Evolutionary conservation across 2,113 vertebrate genomes (phyloP).

Genomic region (Thunnus maccoyii): DNA sequence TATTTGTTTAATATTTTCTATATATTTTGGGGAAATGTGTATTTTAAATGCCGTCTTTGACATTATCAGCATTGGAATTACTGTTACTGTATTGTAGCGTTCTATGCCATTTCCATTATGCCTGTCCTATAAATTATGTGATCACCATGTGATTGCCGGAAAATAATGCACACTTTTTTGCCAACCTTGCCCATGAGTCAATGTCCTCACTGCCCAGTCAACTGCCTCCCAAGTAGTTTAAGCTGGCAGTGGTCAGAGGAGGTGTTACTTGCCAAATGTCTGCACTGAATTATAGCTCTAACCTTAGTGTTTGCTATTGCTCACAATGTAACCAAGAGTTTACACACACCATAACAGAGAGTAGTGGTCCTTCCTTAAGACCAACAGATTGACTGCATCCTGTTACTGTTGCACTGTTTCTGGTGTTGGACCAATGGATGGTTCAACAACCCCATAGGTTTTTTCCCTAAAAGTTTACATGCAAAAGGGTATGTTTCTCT

Average conservation of each 20-base stretch:
- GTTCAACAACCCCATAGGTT: neutral
- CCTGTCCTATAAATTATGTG: neutral
- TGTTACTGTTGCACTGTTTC: neutral
- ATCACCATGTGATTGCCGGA: no score
- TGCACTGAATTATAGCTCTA: neutral
- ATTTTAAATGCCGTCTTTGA: neutral
- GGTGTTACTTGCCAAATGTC: neutral
- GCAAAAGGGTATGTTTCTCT: neutral
- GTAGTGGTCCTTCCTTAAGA: neutral
- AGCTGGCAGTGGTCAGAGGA: neutral
- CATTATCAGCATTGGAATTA: neutral
- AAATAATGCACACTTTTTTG: no score
- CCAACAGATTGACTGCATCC: neutral
- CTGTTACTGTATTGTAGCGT: neutral
- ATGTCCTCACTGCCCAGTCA: neutral
- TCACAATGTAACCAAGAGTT: neutral
- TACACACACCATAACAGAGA: neutral
- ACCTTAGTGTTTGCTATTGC: neutral
- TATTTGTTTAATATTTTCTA: neutral
- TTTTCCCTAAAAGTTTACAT: conserved; percentile 9
- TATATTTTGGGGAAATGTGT: neutral
- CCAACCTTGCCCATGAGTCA: no score
- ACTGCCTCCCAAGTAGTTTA: neutral
- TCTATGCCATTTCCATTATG: neutral
- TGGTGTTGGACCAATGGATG: no score